phyloP scores from a whole-genome alignment of 1,140 invertebrate species.

The Drosophila guanche region DNA sequence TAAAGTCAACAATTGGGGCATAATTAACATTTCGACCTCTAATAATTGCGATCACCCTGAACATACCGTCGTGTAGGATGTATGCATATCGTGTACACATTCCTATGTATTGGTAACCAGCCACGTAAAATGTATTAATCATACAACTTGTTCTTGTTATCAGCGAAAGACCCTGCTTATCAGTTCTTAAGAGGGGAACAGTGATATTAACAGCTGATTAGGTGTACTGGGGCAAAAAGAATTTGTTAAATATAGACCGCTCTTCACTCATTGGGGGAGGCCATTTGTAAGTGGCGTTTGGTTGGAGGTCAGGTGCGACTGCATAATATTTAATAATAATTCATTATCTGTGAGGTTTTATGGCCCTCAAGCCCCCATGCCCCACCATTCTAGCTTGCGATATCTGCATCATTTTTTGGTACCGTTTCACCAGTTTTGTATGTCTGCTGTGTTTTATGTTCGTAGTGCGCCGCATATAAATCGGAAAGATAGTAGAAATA shows the following conservation, averaged over 20 bases:
- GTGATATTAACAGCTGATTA: conserved; percentile 62
- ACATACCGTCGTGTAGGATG: conserved; percentile 5
- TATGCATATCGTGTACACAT: background rate
- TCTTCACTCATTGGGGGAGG: conserved; percentile 24
- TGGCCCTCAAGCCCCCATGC: background rate
- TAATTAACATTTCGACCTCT: conserved; percentile 71
- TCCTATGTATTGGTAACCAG: background rate
- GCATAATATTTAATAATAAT: conserved; percentile 37
- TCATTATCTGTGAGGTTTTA: conserved; percentile 28
- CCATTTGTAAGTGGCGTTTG: background rate
- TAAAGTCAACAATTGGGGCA: conserved; percentile 37
- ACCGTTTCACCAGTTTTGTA: conserved; percentile 6
- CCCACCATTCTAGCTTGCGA: background rate
- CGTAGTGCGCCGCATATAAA: conserved; percentile 38
- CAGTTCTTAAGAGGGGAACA: conserved; percentile 26
- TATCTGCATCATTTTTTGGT: conserved; percentile 44
- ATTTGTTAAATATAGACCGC: conserved; percentile 35
- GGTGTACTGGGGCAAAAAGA: conserved; percentile 10
- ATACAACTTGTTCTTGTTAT: conserved; percentile 59
- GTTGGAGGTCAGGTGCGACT: conserved; percentile 31
- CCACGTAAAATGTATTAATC: conserved; percentile 40
- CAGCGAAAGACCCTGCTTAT: conserved; percentile 48
- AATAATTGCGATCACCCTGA: conserved; percentile 56
- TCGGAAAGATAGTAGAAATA: background rate
- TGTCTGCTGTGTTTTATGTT: conserved; percentile 12